Evolutionary conservation across 1,140 invertebrate species (phyloP), one percentile per base, ranked within the genome.

Genomic region (Procambarus virginalis): DNA sequence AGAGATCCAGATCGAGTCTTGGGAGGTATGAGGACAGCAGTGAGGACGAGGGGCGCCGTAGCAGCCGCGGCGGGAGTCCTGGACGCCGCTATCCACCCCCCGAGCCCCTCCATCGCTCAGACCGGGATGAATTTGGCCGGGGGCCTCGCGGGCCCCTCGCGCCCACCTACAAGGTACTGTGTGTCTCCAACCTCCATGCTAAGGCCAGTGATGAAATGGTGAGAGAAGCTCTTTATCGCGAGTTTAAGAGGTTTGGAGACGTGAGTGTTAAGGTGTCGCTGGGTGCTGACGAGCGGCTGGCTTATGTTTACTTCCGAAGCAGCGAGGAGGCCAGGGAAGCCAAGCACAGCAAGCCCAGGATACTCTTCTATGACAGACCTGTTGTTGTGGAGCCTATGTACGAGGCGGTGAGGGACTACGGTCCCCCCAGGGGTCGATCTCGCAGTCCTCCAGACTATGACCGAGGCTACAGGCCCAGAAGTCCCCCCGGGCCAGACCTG

Each of bases 241-340:
- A 99, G 93, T 99, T 98, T 93, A 98, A 98, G 93, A 98, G 98
- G 93, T 99, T 97, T 94, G 98, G 98, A 48, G 98, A 99, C 93
- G 97, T 99, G 89, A 98, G 97, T 92, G 98, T 99, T 49, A 96
- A 98, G 93, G 96, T 99, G 77, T 96, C 97, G 2, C 97, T 98
- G 92, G 97, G 98, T 92, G 94, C 97, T 84, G 98, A 98, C 92
- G 98, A 99, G 93, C 94, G 98, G 60, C 96, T 99, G 9, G 98
- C 98, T 0, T 99, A 99, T 94, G 96, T 99, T 8, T 99, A 98
- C 94, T 99, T 99, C 93, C 95, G 98, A 10, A 98, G 96, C 93
- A 96, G 97, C 5, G 98, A 99, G 93, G 98, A 99, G 94, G 98
- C 98, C 0, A 95, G 97, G 75, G 98, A 98, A 93, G 98, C 98